Conservation (phyloP, 1,140 invertebrate genomes). For the Agrilus planipennis region DNA sequence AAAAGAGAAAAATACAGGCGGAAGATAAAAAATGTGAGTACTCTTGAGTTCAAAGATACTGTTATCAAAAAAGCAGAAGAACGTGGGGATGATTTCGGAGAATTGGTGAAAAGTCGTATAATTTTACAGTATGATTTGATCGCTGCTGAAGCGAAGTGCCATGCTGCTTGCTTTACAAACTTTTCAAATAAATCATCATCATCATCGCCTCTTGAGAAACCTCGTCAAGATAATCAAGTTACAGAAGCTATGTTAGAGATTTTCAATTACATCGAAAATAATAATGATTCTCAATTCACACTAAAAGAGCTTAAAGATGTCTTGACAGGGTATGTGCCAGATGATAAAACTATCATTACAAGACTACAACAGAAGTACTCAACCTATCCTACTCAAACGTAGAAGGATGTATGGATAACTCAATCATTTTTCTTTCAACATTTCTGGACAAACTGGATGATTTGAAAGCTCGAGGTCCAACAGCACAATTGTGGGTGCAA, state of each 20-base stretch:
- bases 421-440: no score
- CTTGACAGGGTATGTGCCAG: constrained; percentile 24
- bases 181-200: constrained; percentile 23
- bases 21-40: constrained; percentile 26
- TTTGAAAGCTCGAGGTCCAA: no score
- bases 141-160: constrained; percentile 28
- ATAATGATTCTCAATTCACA: constrained; percentile 22
- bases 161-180: constrained; percentile 27
- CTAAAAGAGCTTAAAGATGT: constrained; percentile 28
- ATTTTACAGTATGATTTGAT: constrained; percentile 28
- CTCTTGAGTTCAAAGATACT: constrained; percentile 28
- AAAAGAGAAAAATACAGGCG: constrained; percentile 22
- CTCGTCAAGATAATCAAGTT: constrained; percentile 26
- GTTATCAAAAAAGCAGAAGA: constrained; percentile 28
- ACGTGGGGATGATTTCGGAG: constrained; percentile 25
- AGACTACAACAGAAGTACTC: constrained; percentile 27
- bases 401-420: no score
- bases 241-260: constrained; percentile 28
- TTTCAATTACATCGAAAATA: constrained; percentile 31
- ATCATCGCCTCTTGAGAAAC: constrained; percentile 16
- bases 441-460: no score
- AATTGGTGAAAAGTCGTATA: constrained; percentile 27
- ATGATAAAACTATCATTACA: constrained; percentile 30
- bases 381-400: no score
- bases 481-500: no score